phyloP scores from a whole-genome alignment of 2,797 vertebrate genomes.

The Crocodylus rhombifer region DNA sequence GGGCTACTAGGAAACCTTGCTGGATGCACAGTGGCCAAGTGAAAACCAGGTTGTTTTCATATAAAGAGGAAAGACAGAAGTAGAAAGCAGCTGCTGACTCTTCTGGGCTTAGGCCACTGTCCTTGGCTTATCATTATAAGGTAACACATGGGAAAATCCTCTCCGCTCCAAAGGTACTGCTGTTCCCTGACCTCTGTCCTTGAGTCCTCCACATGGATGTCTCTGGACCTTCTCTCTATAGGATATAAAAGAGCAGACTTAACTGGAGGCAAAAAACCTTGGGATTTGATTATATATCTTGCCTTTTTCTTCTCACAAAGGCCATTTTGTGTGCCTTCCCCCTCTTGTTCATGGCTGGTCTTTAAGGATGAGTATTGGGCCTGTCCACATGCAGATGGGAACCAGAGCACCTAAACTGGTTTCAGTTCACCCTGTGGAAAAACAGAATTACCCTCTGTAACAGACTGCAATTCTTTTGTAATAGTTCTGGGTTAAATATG shows the following conservation, averaged over 20 bases:
- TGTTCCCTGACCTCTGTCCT: neutral
- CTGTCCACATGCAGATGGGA: neutral
- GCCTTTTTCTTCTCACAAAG: neutral
- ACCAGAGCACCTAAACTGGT: neutral
- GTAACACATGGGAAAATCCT: neutral
- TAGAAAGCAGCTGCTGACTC: neutral
- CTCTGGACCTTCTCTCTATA: neutral
- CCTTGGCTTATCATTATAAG: neutral
- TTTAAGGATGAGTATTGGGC: neutral
- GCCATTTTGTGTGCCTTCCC: neutral
- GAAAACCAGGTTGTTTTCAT: neutral
- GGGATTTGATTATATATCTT: neutral
- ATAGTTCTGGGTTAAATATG: too few species aligned
- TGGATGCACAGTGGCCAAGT: neutral
- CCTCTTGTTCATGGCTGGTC: neutral
- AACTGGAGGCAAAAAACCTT: neutral
- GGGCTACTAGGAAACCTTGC: too few species aligned
- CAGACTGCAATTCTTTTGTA: too few species aligned
- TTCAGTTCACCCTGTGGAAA: neutral
- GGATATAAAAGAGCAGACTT: neutral
- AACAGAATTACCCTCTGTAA: too few species aligned
- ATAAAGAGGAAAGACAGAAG: neutral
- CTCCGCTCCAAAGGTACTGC: neutral
- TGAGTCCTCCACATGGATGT: too few species aligned
- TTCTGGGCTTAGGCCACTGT: neutral